A percentile compares a stretch with the other conserved stretches of the same genome.
phyloP scores from a whole-genome alignment of 2,113 vertebrate species.

The Elephantulus edwardii region DNA sequence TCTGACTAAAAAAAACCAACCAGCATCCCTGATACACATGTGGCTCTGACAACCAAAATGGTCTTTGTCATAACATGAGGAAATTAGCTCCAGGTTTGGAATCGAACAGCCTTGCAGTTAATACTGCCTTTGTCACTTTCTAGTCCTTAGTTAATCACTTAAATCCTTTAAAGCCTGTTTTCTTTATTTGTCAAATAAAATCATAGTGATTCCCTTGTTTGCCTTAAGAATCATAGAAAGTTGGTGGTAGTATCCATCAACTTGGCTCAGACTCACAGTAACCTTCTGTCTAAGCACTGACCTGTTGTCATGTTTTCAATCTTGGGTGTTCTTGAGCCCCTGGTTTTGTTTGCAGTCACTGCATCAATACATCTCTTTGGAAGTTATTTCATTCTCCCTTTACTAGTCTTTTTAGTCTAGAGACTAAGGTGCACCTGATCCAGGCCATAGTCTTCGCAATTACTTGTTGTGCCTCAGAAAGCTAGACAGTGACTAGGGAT shows the following conservation, averaged over 20 bases:
- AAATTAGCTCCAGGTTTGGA: background rate
- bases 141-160: background rate
- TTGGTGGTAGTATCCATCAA: background rate
- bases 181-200: background rate
- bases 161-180: background rate
- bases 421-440: too few relatives aligned
- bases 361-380: background rate
- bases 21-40: background rate
- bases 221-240: background rate
- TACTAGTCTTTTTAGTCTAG: too few relatives aligned
- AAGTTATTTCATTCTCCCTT: background rate
- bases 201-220: background rate
- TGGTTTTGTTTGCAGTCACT: background rate
- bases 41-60: background rate
- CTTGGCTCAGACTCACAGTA: background rate
- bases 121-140: background rate
- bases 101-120: background rate
- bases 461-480: too few relatives aligned
- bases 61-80: background rate
- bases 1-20: background rate
- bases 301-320: background rate
- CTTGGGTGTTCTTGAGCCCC: background rate
- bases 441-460: too few relatives aligned
- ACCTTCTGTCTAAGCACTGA: background rate
- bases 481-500: too few relatives aligned